Base-by-base conservation (phyloP, 2,888 invertebrate genomes). In the Lamellibrachia satsuma region DNA sequence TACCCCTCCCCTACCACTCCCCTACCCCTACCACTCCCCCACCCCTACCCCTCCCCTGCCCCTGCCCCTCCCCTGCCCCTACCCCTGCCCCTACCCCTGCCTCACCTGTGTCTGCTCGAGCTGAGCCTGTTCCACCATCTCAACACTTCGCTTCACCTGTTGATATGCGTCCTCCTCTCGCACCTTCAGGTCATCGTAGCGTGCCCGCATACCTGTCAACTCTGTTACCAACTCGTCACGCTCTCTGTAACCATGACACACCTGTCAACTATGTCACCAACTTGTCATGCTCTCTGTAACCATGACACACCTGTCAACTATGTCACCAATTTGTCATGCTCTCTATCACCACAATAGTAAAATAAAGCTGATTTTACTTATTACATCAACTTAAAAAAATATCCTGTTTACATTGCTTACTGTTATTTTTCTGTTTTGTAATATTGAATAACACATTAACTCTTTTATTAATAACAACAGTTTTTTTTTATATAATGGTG, bases 91-190 rank as follows among this genome's bases (percentile, higher is more conserved):
- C 15, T 22, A 6, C 22, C 75, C 22, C 75, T 3, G 3, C 22
- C 75, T 22, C 22, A 96, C 96, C 96, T 96, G 94, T 52, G 96
- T 96, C 93, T 96, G 95, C 93, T 96, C 96, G 91, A 96, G 93
- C 94, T 96, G 96, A 15, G 96, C 95, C 94, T 96, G 95, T 92
- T 96, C 96, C 39, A 96, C 96, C 93, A 96, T 94, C 92, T 96
- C 95, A 57, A 96, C 95, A 75, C 96, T 95, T 15, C 90, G 52
- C 94, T 96, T 96, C 94, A 96, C 95, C 94, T 96, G 96, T 90
- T 95, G 94, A 92, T 96, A 96, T 6, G 96, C 95, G 55, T 95
- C 96, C 92, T 96, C 96, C 93, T 96, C 96, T 90, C 95, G 93
- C 90, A 95, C 95, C 7, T 94, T 93, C 95, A 96, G 94, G 60